phyloP scores from a whole-genome alignment of 2,888 invertebrate species.

The Habrosyne pyritoides region DNA sequence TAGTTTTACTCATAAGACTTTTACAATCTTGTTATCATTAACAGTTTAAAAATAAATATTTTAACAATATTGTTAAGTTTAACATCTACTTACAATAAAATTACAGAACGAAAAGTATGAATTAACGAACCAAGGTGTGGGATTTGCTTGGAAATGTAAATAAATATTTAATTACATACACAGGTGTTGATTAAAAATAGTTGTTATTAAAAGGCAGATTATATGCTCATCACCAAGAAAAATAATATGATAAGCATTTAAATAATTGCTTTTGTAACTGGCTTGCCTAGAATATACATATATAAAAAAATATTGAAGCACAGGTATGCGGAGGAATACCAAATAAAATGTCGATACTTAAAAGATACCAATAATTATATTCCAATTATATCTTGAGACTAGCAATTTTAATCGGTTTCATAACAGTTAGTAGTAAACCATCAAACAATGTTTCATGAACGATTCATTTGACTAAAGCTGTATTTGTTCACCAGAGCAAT shows the following conservation, averaged over 20 bases:
- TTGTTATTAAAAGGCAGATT: constrained; percentile 2
- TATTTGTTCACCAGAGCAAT: neutral
- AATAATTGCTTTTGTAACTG: neutral
- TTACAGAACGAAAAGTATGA: neutral
- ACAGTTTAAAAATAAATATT: neutral
- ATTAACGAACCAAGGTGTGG: constrained; percentile 3
- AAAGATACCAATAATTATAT: constrained; percentile 17
- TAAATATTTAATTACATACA: constrained; percentile 3
- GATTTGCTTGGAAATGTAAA: neutral
- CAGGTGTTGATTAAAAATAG: neutral
- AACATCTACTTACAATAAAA: neutral
- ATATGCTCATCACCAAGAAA: constrained; percentile 4
- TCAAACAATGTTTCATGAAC: constrained; percentile 14
- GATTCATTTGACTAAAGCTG: constrained; percentile 14
- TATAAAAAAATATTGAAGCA: constrained; percentile 4
- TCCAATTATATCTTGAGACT: constrained; percentile 66
- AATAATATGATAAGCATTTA: neutral
- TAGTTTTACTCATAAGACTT: neutral
- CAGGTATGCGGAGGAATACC: constrained; percentile 8
- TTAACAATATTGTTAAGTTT: neutral
- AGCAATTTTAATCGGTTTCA: constrained; percentile 71
- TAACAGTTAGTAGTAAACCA: constrained; percentile 37
- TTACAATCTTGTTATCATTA: neutral
- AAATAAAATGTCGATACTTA: constrained; percentile 11
- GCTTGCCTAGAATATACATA: neutral